Conservation (phyloP, 2,888 invertebrate genomes). For the Drosophila rellima region DNA sequence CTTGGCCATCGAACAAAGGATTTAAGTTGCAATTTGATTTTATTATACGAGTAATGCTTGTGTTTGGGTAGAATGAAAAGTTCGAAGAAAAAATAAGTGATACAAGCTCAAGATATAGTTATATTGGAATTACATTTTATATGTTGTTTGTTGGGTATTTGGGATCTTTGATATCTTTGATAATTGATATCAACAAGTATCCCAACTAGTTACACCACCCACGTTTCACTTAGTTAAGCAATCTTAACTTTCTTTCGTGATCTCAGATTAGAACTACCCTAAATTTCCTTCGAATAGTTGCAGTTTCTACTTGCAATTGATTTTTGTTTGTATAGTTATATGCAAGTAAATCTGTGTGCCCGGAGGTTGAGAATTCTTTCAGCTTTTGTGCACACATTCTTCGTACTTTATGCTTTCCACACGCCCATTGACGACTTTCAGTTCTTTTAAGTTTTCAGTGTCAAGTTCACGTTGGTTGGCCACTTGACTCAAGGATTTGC, state of each 20-base stretch:
- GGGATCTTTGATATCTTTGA: neutral
- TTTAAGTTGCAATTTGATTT: constrained; percentile 49
- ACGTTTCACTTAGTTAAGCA: neutral
- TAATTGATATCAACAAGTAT: neutral
- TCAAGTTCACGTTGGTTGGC: constrained; percentile 66
- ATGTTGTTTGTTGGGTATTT: neutral
- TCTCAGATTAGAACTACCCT: constrained; percentile 2
- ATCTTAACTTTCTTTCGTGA: constrained; percentile 3
- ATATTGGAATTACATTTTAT: neutral
- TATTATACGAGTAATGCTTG: constrained; percentile 14
- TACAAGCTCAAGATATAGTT: neutral
- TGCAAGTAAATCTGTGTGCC: constrained; percentile 59
- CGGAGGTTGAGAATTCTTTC: constrained; percentile 20
- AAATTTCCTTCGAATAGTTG: neutral
- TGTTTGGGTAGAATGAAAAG: constrained; percentile 6
- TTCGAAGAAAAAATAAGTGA: neutral
- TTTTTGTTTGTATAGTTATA: constrained; percentile 70
- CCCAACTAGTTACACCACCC: constrained; percentile 17
- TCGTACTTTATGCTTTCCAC: neutral
- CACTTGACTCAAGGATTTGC: constrained; percentile 50
- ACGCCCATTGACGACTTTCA: constrained; percentile 26
- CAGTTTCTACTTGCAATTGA: constrained; percentile 60
- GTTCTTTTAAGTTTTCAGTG: constrained; percentile 62
- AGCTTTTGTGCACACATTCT: constrained; percentile 35
- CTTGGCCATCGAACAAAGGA: constrained; percentile 53